Conservation (phyloP, 2,888 invertebrate species). For the Neoaliturus tenellus region DNA sequence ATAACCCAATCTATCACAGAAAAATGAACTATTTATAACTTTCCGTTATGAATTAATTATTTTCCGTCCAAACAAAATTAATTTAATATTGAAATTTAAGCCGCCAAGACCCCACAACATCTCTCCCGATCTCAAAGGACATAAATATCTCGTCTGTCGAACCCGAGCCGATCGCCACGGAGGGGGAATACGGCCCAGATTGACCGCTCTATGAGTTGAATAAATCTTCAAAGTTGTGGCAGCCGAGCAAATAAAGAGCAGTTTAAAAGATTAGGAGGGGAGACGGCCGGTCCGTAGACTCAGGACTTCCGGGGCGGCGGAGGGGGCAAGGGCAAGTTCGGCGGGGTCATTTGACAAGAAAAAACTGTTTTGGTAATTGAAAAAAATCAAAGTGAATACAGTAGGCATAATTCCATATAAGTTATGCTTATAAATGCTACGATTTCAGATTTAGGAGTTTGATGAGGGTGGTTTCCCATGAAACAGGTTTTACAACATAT, state of each 20-base stretch:
- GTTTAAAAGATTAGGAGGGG: conserved; percentile 11
- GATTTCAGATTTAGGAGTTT: too few relatives aligned
- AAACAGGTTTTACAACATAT: too few relatives aligned
- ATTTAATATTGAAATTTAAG: too few relatives aligned
- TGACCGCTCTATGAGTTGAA: conserved; percentile 26
- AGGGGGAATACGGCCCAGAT: neutral
- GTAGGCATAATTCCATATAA: too few relatives aligned
- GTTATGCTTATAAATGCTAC: too few relatives aligned
- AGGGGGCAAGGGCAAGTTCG: neutral
- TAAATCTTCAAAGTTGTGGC: conserved; percentile 40
- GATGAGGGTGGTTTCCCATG: too few relatives aligned
- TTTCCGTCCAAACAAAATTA: too few relatives aligned
- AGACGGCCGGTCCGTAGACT: neutral
- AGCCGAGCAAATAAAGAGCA: conserved; percentile 26
- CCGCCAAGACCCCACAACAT: neutral
- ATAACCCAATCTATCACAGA: too few relatives aligned
- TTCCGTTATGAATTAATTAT: too few relatives aligned
- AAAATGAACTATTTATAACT: too few relatives aligned
- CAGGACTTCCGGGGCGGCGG: neutral
- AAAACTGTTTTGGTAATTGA: too few relatives aligned
- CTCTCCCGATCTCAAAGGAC: neutral
- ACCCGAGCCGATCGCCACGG: neutral
- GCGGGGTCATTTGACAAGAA: neutral
- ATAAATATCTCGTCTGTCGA: neutral
- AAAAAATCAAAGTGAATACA: too few relatives aligned